Percentiles rank a stretch among this genome's conserved stretches.
phyloP scores from a whole-genome alignment of 2,888 invertebrate genomes.

The Conchocele bisecta region DNA sequence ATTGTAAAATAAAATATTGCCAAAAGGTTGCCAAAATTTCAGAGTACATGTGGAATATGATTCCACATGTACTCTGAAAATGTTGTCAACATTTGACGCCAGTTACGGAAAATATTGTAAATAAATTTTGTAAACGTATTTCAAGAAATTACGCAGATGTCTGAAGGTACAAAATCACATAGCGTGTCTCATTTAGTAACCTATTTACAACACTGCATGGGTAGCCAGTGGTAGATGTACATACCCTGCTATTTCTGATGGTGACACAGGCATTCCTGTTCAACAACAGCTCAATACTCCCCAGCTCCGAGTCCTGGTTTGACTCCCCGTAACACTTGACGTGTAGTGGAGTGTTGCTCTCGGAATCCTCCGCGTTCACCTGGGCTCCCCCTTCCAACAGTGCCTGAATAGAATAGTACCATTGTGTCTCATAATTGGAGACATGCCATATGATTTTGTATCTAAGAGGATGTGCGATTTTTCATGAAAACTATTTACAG shows the following conservation, averaged over 20 bases:
- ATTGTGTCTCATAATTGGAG: background rate
- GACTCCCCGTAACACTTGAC: constrained; percentile 82
- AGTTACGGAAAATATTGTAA: no score
- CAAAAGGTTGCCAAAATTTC: no score
- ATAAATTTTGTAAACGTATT: no score
- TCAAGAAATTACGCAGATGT: no score
- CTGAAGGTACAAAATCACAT: no score
- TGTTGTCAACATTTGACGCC: no score
- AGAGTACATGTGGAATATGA: no score
- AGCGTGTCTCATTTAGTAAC: no score
- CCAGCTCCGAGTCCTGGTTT: constrained; percentile 70
- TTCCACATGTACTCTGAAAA: no score
- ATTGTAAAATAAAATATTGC: no score
- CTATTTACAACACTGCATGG: background rate
- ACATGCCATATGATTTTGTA: no score
- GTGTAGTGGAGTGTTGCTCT: constrained; percentile 82
- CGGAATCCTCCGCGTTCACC: constrained; percentile 76
- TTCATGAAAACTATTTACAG: background rate
- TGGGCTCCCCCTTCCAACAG: constrained; percentile 79
- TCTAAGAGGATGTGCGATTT: no score
- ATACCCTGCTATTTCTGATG: constrained; percentile 77
- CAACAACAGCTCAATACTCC: constrained; percentile 75
- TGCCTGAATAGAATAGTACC: constrained; percentile 57
- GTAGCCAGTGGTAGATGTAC: constrained; percentile 6
- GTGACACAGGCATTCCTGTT: constrained; percentile 73